Evolutionary conservation across 2,888 invertebrate genomes (phyloP), one percentile per base, ranked within the genome.

Genomic region (Clitarchus hookeri): DNA sequence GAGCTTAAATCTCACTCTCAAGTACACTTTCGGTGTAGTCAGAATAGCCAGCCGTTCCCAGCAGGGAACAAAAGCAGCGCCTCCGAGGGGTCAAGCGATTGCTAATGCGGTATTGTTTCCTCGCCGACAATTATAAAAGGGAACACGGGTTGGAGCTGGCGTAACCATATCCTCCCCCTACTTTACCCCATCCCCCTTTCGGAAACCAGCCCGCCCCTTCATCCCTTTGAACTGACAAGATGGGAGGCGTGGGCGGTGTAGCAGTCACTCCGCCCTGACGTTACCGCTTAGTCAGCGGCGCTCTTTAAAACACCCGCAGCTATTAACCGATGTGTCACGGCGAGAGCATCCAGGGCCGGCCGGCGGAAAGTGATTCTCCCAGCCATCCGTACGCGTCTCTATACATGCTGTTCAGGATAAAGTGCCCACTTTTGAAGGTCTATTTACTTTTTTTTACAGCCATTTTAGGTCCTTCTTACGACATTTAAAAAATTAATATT

Each of bases 81-180:
- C 65, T 65, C 16, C 19, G 65, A 65, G 65, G 65, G 65, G 23
- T 65, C 65, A 65, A 65, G 65, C 65, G 65, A n/a, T 65, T n/a
- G 65, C 65, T 65, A 65, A 65, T 65, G n/a, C 65, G 65, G 23
- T 19, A 65, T 65, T 65, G 65, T 65, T 65, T 65, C 65, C 65
- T n/a, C 65, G n/a, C 65, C 65, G 65, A n/a, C 65, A n/a, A 65
- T 65, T 65, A 65, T n/a, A n/a, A 65, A 65, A 19, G n/a, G 16
- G 65, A 65, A 65, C 65, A n/a, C 65, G 65, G 65, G 23, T 2
- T 65, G 65, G 0, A n/a, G 2, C 8, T 65, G 65, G 65, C n/a
- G 19, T 4, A 23, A 23, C 65, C 36, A 36, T 36, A 1, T 36
- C 36, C 36, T 36, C 36, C 36, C 36, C 36, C 36, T 36, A 36